These are phyloP conservation scores for Arrhopalites spinosus DNA, from an alignment of 2,888 invertebrate species.

Conservation along the genomic window DNA sequence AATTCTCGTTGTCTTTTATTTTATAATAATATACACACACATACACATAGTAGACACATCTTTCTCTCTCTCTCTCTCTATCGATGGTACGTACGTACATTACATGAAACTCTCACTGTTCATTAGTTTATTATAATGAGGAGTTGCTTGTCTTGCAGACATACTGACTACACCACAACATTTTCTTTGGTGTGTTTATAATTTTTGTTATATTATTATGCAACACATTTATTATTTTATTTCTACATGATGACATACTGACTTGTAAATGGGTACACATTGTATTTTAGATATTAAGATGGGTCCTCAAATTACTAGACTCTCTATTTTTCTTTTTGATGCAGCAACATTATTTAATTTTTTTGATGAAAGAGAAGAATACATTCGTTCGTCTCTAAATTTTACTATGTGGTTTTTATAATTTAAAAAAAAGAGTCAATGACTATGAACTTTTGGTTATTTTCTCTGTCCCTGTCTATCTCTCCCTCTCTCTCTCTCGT, in stretches of 20 bases:
- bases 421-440: slow-evolving; percentile 7
- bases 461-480: neutral
- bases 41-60: too few relatives aligned
- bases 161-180: too few relatives aligned
- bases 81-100: neutral
- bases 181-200: too few relatives aligned
- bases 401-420: neutral
- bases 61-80: neutral
- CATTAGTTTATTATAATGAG: neutral
- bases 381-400: too few relatives aligned
- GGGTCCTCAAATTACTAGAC: too few relatives aligned
- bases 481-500: too few relatives aligned
- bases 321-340: too few relatives aligned
- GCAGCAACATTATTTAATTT: neutral
- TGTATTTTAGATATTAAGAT: neutral
- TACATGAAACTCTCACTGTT: slow-evolving; percentile 25
- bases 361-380: neutral
- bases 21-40: too few relatives aligned
- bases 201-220: neutral
- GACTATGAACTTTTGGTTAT: slow-evolving; percentile 13
- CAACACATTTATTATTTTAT: neutral
- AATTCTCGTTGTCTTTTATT: too few relatives aligned
- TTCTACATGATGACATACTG: neutral
- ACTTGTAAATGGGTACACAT: neutral
- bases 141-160: too few relatives aligned